These are phyloP conservation scores for Diachrysia chrysitis DNA, from an alignment of 2,888 invertebrate species.

Conservation along the genomic window DNA sequence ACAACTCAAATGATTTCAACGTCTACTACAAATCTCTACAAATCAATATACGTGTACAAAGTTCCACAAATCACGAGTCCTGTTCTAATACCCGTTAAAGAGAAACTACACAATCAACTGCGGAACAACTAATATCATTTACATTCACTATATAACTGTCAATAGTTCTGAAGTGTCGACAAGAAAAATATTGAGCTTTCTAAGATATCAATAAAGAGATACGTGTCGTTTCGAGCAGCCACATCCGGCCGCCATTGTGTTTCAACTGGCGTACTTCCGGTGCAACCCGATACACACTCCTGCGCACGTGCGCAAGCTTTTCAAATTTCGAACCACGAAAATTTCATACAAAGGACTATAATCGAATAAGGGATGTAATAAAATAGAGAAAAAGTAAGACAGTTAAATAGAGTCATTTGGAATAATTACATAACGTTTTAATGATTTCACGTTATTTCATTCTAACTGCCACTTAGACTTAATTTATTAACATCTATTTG, in stretches of 20 bases:
- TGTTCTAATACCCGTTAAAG: conserved; percentile 27
- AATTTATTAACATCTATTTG: background rate
- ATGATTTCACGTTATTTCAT: background rate
- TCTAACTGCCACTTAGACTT: background rate
- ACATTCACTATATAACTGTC: conserved; percentile 72
- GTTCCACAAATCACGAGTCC: conserved; percentile 24
- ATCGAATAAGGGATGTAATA: conserved; percentile 46
- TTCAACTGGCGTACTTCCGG: conserved; percentile 85
- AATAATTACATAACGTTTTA: conserved; percentile 16
- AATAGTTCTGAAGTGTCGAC: conserved; percentile 79
- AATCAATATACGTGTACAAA: background rate
- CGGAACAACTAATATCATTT: conserved; percentile 66
- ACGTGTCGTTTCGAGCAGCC: conserved; percentile 88
- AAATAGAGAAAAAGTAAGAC: conserved; percentile 23
- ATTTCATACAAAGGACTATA: conserved; percentile 75
- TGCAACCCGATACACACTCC: conserved; percentile 88
- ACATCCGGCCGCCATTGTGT: conserved; percentile 88
- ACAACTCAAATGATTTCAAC: background rate
- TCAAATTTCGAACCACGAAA: conserved; percentile 82
- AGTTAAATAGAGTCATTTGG: conserved; percentile 14
- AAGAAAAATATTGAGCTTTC: conserved; percentile 87
- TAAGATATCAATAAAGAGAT: conserved; percentile 88
- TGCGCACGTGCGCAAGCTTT: conserved; percentile 89
- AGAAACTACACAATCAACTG: conserved; percentile 47
- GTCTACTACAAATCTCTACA: background rate